Conservation (phyloP, 2,888 invertebrate species). For the Eupithecia vulgata region DNA sequence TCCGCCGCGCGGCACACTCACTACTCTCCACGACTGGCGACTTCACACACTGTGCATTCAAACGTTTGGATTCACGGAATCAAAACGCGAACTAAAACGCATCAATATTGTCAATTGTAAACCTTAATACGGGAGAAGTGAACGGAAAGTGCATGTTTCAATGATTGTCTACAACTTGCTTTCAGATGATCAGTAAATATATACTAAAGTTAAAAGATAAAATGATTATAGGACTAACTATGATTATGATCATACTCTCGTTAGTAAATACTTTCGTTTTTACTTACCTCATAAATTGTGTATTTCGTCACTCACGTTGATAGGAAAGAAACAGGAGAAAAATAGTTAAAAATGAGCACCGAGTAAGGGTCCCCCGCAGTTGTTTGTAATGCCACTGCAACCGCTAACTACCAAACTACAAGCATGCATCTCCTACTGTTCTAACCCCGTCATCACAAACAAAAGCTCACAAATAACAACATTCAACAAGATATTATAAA, state of each 20-base stretch:
- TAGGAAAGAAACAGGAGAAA: constrained; percentile 51
- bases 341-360: constrained; percentile 56
- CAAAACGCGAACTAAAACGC: constrained; percentile 51
- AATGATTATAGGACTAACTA: no score
- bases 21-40: constrained; percentile 58
- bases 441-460: constrained; percentile 70
- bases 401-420: constrained; percentile 50
- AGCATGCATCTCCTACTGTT: constrained; percentile 69
- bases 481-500: constrained; percentile 50
- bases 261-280: constrained; percentile 47
- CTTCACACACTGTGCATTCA: constrained; percentile 59
- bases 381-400: constrained; percentile 49
- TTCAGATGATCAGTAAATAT: constrained; percentile 53
- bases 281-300: constrained; percentile 69
- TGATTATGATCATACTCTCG: neutral
- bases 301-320: constrained; percentile 60
- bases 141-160: constrained; percentile 62
- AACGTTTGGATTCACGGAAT: constrained; percentile 45
- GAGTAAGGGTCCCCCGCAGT: constrained; percentile 51
- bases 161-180: constrained; percentile 54
- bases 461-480: constrained; percentile 62
- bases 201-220: constrained; percentile 14
- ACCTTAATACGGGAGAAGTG: constrained; percentile 59
- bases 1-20: constrained; percentile 48
- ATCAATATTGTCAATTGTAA: constrained; percentile 46